A percentile compares a stretch with the other conserved stretches of the same genome.
Evolutionary conservation across 1,140 invertebrate species (phyloP).

Genomic region (Ceratina japonica): DNA sequence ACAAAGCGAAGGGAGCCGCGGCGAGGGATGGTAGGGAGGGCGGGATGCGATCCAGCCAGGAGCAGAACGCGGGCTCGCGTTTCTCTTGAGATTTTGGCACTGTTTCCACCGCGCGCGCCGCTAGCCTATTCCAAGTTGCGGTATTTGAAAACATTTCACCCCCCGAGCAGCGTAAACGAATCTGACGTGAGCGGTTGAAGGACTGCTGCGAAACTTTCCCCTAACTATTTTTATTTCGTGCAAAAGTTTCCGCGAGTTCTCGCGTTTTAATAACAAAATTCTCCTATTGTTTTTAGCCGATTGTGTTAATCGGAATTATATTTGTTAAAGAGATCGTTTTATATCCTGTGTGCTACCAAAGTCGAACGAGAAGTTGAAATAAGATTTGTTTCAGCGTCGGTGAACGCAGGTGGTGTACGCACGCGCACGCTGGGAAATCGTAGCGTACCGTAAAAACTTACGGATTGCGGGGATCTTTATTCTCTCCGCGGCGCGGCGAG

Average conservation of each 20-base stretch:
- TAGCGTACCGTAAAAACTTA: slow-evolving; percentile 12
- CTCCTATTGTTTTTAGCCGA: no score
- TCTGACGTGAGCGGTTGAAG: slow-evolving; percentile 59
- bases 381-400: neutral
- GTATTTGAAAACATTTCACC: slow-evolving; percentile 71
- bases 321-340: no score
- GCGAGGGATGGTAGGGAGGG: slow-evolving; percentile 45
- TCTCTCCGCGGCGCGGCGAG: neutral
- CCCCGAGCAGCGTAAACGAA: slow-evolving; percentile 59
- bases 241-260: neutral
- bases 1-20: slow-evolving; percentile 67
- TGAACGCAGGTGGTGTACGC: neutral
- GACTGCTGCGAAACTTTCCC: slow-evolving; percentile 56
- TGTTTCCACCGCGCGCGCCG: slow-evolving; percentile 62
- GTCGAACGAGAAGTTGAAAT: neutral
- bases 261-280: neutral
- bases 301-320: no score
- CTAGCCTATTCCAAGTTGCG: slow-evolving; percentile 66
- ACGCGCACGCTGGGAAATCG: neutral
- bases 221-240: slow-evolving; percentile 13
- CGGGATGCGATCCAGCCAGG: slow-evolving; percentile 58
- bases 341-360: neutral
- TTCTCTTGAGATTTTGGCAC: slow-evolving; percentile 77
- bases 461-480: slow-evolving; percentile 27
- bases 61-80: slow-evolving; percentile 58